These are phyloP conservation scores for Pollenia amentaria DNA, from an alignment of 2,888 invertebrate species.

Conservation along the genomic window DNA sequence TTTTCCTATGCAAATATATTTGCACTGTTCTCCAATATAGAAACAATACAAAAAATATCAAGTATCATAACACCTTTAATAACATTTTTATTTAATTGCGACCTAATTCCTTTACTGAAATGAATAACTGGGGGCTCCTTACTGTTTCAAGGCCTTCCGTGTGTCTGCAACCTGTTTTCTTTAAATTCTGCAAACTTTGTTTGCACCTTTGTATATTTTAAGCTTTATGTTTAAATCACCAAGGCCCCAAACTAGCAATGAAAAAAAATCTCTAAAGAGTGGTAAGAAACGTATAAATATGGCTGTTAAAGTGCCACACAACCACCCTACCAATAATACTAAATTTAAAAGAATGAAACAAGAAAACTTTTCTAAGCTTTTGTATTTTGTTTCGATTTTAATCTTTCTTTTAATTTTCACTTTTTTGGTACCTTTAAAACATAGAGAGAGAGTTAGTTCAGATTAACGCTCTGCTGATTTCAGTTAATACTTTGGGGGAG, in stretches of 20 bases:
- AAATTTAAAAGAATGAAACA: conserved; percentile 9
- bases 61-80: too few relatives aligned
- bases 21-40: too few relatives aligned
- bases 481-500: conserved; percentile 38
- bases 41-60: too few relatives aligned
- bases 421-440: neutral
- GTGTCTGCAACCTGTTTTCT: too few relatives aligned
- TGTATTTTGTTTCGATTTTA: conserved; percentile 34
- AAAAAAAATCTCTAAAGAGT: neutral
- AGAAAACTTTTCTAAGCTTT: conserved; percentile 21
- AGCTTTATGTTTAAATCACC: conserved; percentile 1
- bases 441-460: conserved; percentile 28
- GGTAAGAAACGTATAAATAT: neutral
- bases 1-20: too few relatives aligned
- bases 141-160: neutral
- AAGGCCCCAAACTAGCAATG: neutral
- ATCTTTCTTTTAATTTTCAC: conserved; percentile 1
- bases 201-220: neutral
- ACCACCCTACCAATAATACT: neutral
- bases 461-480: conserved; percentile 60
- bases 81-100: too few relatives aligned
- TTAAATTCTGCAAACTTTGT: conserved; percentile 14
- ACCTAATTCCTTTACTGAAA: neutral
- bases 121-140: neutral
- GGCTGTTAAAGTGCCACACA: conserved; percentile 12